These are phyloP conservation scores for Tenodera sinensis DNA, from an alignment of 2,888 invertebrate species.

Conservation along the genomic window DNA sequence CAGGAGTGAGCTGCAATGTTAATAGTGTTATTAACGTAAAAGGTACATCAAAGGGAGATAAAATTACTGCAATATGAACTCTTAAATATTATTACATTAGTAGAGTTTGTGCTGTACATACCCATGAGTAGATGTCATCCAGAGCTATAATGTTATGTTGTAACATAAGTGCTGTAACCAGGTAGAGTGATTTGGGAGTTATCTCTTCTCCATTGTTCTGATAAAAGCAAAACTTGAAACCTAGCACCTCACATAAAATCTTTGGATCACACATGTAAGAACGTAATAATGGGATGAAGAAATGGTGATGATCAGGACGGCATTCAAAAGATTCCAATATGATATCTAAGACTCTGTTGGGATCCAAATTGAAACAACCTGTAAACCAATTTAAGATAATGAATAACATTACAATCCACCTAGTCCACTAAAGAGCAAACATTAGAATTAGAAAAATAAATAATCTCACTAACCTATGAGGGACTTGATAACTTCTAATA, in stretches of 20 bases:
- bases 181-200: slow-evolving; percentile 77
- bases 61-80: too few species aligned
- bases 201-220: slow-evolving; percentile 59
- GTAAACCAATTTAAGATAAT: slow-evolving; percentile 38
- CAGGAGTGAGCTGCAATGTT: slow-evolving; percentile 67
- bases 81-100: too few species aligned
- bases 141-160: slow-evolving; percentile 82
- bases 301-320: slow-evolving; percentile 64
- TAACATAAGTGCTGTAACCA: slow-evolving; percentile 83
- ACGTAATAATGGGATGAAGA: slow-evolving; percentile 83
- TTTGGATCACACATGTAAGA: slow-evolving; percentile 85
- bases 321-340: slow-evolving; percentile 96
- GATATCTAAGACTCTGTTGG: slow-evolving; percentile 93
- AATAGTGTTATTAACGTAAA: not conserved
- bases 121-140: slow-evolving; percentile 89
- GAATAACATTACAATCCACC: not conserved
- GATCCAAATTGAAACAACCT: slow-evolving; percentile 99
- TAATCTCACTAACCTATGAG: slow-evolving; percentile 71
- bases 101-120: slow-evolving; percentile 41
- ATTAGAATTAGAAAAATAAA: too few species aligned
- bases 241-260: slow-evolving; percentile 90
- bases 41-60: too few species aligned
- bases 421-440: not conserved
- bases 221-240: slow-evolving; percentile 79
- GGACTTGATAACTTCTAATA: slow-evolving; percentile 87